Base-by-base conservation (phyloP, 2,888 invertebrate genomes). In the Trichacis sp. region DNA sequence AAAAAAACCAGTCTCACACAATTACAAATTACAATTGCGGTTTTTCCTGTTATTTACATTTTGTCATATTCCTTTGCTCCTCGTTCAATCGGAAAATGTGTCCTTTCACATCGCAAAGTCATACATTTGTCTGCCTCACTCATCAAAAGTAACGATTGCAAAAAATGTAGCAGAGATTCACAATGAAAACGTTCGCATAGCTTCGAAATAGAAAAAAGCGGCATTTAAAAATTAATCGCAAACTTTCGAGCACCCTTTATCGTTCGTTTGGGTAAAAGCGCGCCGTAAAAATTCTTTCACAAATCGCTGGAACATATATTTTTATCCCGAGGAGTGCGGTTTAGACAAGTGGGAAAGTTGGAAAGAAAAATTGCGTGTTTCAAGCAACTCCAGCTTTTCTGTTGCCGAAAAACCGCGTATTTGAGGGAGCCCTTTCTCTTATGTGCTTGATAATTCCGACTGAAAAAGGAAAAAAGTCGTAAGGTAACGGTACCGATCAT, bases 401-500 rank as follows among this genome's bases (percentile, higher is more conserved):
- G n/a, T 63, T 64, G 69, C 66, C 12, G n/a, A n/a, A n/a, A n/a
- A n/a, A 60, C 40, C 49, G 61, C 48, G 69, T 65, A 59, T 73
- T 74, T 76, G 66, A 64, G 68, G 73, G 69, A 24, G 8, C 3
- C 74, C 70, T 67, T 24, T 24, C 8, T 24, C 55, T 66, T 62
- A 62, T 66, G 58, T 43, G 61, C 40, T 30, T 56, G 54, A 57
- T 59, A 72, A 75, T 74, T 74, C 75, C 68, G 69, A 71, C 24
- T 8, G 8, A 8, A 24, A 24, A n/a, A n/a, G n/a, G n/a, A n/a
- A n/a, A n/a, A n/a, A n/a, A n/a, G n/a, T n/a, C 24, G 24, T 8
- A 8, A 24, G 24, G 43, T 5, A 38, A 11, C n/a, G 4, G 38
- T 38, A n/a, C 12, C n/a, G 38, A n/a, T n/a, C n/a, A n/a, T n/a